Percentiles rank a stretch among this genome's conserved stretches.
Conservation (phyloP, 2,888 invertebrate genomes). For the Megalurothrips usitatus region DNA sequence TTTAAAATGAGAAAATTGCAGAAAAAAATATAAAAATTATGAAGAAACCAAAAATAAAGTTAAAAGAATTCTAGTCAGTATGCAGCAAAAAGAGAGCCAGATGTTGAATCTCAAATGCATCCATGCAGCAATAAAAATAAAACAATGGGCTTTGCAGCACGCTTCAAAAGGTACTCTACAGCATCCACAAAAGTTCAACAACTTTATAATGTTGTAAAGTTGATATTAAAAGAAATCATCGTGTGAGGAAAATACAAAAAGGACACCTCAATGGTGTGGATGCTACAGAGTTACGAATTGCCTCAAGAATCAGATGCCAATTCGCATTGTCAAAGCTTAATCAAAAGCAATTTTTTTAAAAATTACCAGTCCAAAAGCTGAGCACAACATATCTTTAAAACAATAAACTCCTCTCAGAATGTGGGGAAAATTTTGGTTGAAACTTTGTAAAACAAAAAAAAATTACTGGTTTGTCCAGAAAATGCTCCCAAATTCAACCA, state of each 20-base stretch:
- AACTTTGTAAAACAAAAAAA: neutral
- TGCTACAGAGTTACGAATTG: neutral
- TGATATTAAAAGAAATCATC: neutral
- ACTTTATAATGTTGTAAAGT: neutral
- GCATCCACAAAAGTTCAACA: neutral
- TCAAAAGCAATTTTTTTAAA: neutral
- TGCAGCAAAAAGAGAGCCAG: conserved; percentile 13
- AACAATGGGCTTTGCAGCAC: conserved; percentile 25
- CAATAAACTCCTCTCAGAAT: neutral
- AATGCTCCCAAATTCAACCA: neutral
- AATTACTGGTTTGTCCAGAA: neutral
- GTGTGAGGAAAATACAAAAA: conserved; percentile 22
- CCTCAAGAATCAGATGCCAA: conserved; percentile 8
- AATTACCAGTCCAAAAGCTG: conserved; percentile 1
- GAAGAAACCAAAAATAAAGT: neutral
- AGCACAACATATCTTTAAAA: conserved; percentile 8
- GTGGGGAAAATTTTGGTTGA: neutral
- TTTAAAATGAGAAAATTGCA: neutral
- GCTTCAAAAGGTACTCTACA: conserved; percentile 2
- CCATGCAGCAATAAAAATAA: conserved; percentile 28
- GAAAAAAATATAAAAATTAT: neutral
- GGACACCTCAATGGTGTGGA: neutral
- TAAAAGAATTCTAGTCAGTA: conserved; percentile 12
- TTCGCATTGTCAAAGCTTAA: neutral
- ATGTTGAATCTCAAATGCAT: conserved; percentile 8